Evolutionary conservation across 2,797 vertebrate species (phyloP).

Genomic region (Oreochromis grahami): DNA sequence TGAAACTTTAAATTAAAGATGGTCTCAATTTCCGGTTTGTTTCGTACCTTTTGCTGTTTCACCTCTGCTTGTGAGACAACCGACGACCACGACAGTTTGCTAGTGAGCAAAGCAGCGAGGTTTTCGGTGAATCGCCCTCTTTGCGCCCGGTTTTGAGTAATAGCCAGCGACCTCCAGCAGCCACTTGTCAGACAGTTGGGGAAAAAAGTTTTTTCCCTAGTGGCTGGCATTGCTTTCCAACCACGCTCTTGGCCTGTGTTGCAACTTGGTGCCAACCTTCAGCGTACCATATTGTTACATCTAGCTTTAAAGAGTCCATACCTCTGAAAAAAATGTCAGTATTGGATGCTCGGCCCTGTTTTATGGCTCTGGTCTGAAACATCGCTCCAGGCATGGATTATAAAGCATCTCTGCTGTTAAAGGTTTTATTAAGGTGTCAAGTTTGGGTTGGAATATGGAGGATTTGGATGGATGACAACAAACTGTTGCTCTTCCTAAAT

Average conservation of each 20-base stretch:
- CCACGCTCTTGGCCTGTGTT: background rate
- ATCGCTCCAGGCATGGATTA: too few relatives aligned
- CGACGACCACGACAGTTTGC: background rate
- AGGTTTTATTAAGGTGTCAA: background rate
- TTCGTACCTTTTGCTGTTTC: background rate
- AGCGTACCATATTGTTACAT: background rate
- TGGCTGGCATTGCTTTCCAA: background rate
- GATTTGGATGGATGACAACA: background rate
- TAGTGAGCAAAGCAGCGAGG: background rate
- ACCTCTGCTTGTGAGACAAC: background rate
- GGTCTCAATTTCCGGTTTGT: background rate
- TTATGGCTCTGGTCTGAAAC: background rate
- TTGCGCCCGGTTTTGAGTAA: background rate
- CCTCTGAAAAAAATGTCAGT: accelerated
- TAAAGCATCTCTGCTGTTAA: background rate
- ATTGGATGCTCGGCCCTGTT: background rate
- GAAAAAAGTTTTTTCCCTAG: background rate
- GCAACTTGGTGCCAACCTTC: background rate
- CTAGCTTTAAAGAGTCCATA: background rate
- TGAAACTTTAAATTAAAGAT: background rate
- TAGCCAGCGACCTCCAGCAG: background rate
- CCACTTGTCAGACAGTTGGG: background rate
- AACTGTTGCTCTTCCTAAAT: background rate
- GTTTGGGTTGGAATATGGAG: background rate
- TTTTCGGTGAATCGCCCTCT: background rate